Evolutionary conservation across 2,113 vertebrate genomes (phyloP).

Genomic region (Probosciger aterrimus): DNA sequence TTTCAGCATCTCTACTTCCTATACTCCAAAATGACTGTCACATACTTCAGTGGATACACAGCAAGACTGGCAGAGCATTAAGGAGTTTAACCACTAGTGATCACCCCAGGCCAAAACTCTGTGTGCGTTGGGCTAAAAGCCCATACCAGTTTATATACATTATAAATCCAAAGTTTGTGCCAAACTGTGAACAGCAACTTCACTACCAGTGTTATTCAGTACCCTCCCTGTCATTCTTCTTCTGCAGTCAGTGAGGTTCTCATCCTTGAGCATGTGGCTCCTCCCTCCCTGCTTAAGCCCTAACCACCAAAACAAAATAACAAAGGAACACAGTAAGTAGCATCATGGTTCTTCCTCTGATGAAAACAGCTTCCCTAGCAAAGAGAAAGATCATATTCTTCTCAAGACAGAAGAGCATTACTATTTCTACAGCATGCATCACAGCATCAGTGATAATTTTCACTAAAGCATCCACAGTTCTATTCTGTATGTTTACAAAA

Average conservation of each 20-base stretch:
- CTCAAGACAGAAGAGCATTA: not conserved
- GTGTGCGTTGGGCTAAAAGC: not conserved
- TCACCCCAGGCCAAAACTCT: not conserved
- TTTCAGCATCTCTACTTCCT: not conserved
- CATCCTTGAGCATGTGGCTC: not conserved
- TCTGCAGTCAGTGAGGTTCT: not conserved
- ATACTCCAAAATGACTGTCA: not conserved
- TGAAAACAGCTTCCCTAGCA: not conserved
- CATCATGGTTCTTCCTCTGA: not conserved
- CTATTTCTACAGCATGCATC: not conserved
- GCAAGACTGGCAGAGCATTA: not conserved
- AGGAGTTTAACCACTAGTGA: not conserved
- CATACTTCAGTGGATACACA: not conserved
- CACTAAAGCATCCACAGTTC: not conserved
- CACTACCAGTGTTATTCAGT: not conserved
- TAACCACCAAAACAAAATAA: not conserved
- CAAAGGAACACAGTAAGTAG: not conserved
- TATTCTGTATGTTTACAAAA: not conserved
- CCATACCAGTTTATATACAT: not conserved
- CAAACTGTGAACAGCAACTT: not conserved
- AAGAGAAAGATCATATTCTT: not conserved
- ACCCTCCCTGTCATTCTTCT: not conserved
- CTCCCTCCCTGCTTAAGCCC: not conserved
- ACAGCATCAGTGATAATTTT: not conserved
- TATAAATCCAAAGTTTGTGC: not conserved